A percentile compares a stretch with the other conserved stretches of the same genome.
Conservation (phyloP, 2,797 vertebrate genomes). For the Acrossocheilus fasciatus region DNA sequence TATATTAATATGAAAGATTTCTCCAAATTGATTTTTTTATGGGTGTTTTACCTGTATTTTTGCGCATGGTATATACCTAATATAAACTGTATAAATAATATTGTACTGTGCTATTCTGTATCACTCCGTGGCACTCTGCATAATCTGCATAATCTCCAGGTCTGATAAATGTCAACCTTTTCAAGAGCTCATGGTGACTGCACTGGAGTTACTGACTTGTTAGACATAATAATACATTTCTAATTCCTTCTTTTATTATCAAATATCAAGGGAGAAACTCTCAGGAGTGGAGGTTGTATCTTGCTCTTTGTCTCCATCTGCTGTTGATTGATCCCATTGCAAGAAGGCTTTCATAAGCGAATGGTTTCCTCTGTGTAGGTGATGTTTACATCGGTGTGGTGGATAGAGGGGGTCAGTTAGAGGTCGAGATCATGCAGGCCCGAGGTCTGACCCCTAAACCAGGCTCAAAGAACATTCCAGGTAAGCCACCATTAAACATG, state of each 20-base stretch:
- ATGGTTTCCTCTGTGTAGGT: constrained; percentile 73
- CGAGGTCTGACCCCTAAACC: constrained; percentile 91
- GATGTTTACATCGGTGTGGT: constrained; percentile 90
- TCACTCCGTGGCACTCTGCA: background rate
- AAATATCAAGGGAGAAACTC: background rate
- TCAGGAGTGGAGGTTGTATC: background rate
- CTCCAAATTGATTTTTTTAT: background rate
- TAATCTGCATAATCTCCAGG: background rate
- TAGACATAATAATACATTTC: background rate
- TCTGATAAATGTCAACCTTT: background rate
- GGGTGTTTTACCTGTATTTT: background rate
- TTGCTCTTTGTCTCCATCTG: constrained; percentile 71
- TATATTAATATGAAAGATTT: background rate
- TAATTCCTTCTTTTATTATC: background rate
- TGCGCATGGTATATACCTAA: background rate
- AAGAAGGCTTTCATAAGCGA: constrained; percentile 9
- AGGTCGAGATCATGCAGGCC: constrained; percentile 96
- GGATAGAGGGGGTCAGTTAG: constrained; percentile 92
- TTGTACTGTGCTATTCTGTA: background rate
- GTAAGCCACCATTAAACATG: constrained; percentile 68
- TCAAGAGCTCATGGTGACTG: background rate
- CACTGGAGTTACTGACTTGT: background rate
- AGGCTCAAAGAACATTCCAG: constrained; percentile 92
- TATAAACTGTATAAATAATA: background rate
- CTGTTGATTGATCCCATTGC: constrained; percentile 61